Conservation (phyloP, 2,888 invertebrate species). For the Lagria hirta region DNA sequence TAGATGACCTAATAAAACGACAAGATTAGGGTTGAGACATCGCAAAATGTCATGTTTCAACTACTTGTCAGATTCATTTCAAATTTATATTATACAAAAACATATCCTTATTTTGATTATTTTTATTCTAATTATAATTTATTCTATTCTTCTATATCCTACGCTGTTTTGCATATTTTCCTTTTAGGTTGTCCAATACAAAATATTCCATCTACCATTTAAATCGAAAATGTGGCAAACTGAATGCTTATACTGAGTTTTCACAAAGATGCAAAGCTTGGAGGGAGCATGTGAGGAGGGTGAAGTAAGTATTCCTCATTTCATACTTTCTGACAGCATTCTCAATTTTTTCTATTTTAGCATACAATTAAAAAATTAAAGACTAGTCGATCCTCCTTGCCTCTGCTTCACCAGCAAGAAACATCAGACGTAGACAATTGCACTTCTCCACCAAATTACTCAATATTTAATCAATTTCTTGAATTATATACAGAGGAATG, state of each 20-base stretch:
- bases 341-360: constrained; percentile 45
- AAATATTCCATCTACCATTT: constrained; percentile 21
- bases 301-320: constrained; percentile 57
- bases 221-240: constrained; percentile 48
- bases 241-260: constrained; percentile 54
- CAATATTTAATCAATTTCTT: constrained; percentile 53
- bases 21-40: constrained; percentile 34
- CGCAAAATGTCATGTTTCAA: constrained; percentile 34
- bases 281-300: constrained; percentile 68
- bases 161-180: constrained; percentile 11
- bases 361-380: constrained; percentile 50
- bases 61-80: constrained; percentile 47
- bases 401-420: constrained; percentile 48
- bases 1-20: constrained; percentile 40
- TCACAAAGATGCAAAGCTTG: constrained; percentile 66
- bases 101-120: not conserved
- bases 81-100: constrained; percentile 7
- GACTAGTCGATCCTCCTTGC: constrained; percentile 47
- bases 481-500: constrained; percentile 51
- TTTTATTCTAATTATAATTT: not conserved
- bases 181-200: constrained; percentile 13
- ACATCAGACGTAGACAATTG: constrained; percentile 31
- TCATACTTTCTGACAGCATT: constrained; percentile 38
- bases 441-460: constrained; percentile 43
- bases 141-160: no score